phyloP scores from a whole-genome alignment of 92 coral and sea anemone species.

The Micromussa lordhowensis region DNA sequence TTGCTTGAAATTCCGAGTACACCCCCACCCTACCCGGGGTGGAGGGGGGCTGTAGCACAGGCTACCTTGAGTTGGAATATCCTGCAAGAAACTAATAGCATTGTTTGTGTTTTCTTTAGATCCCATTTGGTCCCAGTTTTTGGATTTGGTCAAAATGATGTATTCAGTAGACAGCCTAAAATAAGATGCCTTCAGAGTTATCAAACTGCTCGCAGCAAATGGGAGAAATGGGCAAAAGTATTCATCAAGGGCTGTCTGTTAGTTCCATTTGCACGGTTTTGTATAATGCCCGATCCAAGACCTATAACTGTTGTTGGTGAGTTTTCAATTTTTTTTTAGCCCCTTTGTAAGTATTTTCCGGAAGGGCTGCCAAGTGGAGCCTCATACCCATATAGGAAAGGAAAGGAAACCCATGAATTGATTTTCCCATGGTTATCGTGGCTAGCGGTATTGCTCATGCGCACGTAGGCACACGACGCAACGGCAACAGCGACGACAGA shows the following conservation, averaged over 20 bases:
- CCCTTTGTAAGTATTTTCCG: neutral
- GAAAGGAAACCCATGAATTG: no score
- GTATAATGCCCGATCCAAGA: constrained; percentile 38
- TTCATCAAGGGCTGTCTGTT: constrained; percentile 11
- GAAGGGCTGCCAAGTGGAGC: no score
- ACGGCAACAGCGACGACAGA: no score
- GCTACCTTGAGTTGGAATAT: neutral
- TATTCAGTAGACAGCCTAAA: constrained; percentile 54
- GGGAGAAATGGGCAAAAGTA: constrained; percentile 30
- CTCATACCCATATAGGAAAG: no score
- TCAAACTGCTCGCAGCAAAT: constrained; percentile 36
- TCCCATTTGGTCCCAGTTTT: constrained; percentile 90
- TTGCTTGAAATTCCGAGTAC: no score
- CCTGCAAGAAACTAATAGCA: neutral
- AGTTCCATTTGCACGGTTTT: constrained; percentile 25
- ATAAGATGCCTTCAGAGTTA: constrained; percentile 5
- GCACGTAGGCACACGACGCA: no score
- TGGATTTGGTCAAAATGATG: constrained; percentile 89
- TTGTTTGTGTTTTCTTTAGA: constrained; percentile 38
- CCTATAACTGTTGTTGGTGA: constrained; percentile 68
- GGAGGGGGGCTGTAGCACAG: no score
- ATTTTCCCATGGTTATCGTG: no score
- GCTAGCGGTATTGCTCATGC: no score
- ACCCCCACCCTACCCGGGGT: no score
- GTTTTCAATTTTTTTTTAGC: neutral